A percentile compares a stretch with the other conserved stretches of the same genome.
These are phyloP conservation scores for Ophiodon elongatus DNA, from an alignment of 2,113 vertebrate genomes.

Conservation along the genomic window DNA sequence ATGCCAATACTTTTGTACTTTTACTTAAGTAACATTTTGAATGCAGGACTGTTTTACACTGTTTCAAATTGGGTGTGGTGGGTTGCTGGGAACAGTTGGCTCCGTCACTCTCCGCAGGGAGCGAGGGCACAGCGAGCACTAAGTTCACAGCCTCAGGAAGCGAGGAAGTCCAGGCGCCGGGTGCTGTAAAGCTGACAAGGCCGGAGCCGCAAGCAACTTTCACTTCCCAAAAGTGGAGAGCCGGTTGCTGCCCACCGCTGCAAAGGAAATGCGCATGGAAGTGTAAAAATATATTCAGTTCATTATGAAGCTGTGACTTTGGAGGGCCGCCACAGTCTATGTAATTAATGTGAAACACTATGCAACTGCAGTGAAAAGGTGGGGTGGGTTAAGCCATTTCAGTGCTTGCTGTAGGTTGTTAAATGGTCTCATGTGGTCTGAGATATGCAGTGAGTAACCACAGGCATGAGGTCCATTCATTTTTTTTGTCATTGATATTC, in stretches of 20 bases:
- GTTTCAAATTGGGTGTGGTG: not conserved
- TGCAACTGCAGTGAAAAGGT: not conserved
- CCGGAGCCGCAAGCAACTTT: not conserved
- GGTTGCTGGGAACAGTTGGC: too few species aligned
- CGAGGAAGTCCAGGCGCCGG: too few species aligned
- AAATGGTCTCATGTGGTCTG: slow-evolving; percentile 9
- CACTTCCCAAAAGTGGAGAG: not conserved
- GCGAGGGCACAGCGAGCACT: too few species aligned
- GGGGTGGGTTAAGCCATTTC: slow-evolving; percentile 7
- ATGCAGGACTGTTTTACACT: not conserved
- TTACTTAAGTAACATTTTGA: not conserved
- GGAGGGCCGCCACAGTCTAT: not conserved
- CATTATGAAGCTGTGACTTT: not conserved
- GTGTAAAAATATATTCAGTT: not conserved
- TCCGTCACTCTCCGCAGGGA: not conserved
- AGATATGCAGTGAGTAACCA: slow-evolving; percentile 4
- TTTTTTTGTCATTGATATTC: slow-evolving; percentile 12
- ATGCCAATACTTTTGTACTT: not conserved
- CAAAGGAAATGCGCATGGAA: not conserved
- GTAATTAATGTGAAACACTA: not conserved
- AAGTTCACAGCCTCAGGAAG: not conserved
- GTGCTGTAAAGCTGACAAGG: too few species aligned
- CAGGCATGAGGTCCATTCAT: not conserved
- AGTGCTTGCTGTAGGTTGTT: not conserved
- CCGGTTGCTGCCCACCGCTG: too few species aligned